These are phyloP conservation scores for Kryphioiulus occultus DNA, from an alignment of 2,888 invertebrate species.

Conservation along the genomic window DNA sequence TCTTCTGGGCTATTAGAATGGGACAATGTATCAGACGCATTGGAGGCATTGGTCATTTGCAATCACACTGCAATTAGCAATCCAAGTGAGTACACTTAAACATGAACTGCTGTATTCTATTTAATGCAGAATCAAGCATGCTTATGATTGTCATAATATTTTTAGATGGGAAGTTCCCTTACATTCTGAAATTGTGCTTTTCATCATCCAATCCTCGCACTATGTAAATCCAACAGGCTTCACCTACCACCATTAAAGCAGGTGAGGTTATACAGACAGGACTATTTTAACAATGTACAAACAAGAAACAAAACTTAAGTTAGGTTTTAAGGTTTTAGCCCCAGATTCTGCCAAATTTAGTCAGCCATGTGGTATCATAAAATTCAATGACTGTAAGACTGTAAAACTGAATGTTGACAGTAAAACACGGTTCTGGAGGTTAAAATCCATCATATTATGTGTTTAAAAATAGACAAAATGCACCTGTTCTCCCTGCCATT, in stretches of 20 bases:
- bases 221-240: constrained; percentile 10
- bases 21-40: constrained; percentile 87
- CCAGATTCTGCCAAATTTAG: neutral
- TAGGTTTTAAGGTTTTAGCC: neutral
- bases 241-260: neutral
- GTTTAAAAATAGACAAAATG: neutral
- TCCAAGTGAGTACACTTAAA: constrained; percentile 73
- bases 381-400: neutral
- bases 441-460: neutral
- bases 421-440: neutral
- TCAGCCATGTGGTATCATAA: neutral
- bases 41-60: constrained; percentile 93
- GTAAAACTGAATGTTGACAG: neutral
- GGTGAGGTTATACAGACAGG: neutral
- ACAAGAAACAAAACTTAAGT: neutral
- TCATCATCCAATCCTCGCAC: constrained; percentile 64
- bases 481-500: neutral
- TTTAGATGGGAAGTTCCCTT: constrained; percentile 95
- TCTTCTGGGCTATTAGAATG: constrained; percentile 95
- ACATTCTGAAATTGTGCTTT: constrained; percentile 98
- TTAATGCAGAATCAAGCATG: too few relatives aligned
- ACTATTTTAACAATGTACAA: neutral
- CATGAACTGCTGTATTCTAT: neutral
- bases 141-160: constrained; percentile 56
- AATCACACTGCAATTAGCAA: constrained; percentile 97